A percentile compares a stretch with the other conserved stretches of the same genome.
Evolutionary conservation across 2,797 vertebrate species (phyloP).

Genomic region (Gambelia wislizenii): DNA sequence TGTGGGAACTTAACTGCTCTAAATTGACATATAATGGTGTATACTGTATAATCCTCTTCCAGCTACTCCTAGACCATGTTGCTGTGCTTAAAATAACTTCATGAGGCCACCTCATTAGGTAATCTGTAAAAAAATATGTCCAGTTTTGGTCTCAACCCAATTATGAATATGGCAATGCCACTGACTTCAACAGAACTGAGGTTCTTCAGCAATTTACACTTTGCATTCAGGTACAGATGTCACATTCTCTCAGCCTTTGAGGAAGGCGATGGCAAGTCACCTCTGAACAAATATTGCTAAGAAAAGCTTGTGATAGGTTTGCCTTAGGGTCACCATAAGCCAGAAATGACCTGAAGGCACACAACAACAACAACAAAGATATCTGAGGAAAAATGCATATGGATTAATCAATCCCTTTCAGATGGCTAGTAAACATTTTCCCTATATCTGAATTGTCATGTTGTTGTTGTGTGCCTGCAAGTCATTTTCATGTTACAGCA

Average conservation of each 20-base stretch:
- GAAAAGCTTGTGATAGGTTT: too few relatives aligned
- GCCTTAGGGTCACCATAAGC: too few relatives aligned
- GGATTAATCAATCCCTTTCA: background rate
- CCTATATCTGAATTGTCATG: background rate
- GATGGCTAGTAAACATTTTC: background rate
- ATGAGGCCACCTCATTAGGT: background rate
- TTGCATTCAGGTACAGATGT: background rate
- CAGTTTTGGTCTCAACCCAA: background rate
- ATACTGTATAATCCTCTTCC: background rate
- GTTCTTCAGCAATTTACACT: background rate
- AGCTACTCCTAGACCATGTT: background rate
- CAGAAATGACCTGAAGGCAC: too few relatives aligned
- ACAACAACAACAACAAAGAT: too few relatives aligned
- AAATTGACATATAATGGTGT: background rate
- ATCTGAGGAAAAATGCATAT: background rate
- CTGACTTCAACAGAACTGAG: background rate
- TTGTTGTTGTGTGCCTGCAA: too few relatives aligned
- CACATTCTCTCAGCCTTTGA: too few relatives aligned
- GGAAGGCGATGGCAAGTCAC: too few relatives aligned
- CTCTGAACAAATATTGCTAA: too few relatives aligned
- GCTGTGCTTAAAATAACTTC: background rate
- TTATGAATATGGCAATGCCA: background rate
- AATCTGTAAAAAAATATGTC: background rate
- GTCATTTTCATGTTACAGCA: too few relatives aligned
- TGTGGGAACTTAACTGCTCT: conserved; percentile 23